Conservation (phyloP, 2,797 vertebrate species). For the Myotis vivesi region DNA sequence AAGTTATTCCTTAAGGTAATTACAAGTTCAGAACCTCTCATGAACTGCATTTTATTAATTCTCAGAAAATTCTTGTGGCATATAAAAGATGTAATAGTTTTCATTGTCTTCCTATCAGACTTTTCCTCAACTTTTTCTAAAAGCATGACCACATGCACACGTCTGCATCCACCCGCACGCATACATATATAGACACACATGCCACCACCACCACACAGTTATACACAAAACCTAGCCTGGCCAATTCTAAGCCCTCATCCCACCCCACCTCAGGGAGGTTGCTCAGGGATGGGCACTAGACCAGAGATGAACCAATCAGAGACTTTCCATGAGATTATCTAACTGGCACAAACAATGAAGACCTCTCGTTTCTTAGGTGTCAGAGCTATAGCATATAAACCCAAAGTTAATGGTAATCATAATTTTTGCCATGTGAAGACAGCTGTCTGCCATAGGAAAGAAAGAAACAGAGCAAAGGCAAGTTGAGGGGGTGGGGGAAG, state of each 20-base stretch:
- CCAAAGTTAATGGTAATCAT: background rate
- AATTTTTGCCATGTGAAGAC: background rate
- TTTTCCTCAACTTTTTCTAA: background rate
- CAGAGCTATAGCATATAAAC: background rate
- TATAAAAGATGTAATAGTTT: background rate
- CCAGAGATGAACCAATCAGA: background rate
- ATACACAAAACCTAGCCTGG: background rate
- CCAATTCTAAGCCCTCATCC: background rate
- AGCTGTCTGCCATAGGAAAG: background rate
- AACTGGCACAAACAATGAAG: background rate
- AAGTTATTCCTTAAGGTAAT: conserved; percentile 62
- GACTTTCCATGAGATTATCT: background rate
- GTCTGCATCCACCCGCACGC: rapidly evolving
- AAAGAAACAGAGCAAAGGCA: background rate
- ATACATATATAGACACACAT: too few relatives aligned
- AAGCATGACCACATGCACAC: background rate
- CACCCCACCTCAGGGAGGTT: background rate
- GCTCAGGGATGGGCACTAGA: background rate
- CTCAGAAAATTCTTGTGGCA: background rate
- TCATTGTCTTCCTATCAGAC: background rate
- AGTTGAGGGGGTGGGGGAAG: background rate
- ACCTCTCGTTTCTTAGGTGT: background rate
- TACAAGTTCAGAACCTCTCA: conserved; percentile 40
- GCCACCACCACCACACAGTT: background rate
- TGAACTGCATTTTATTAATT: conserved; percentile 44